phyloP scores from a whole-genome alignment of 2,888 invertebrate genomes.

The Glyphotaelius pellucidus region DNA sequence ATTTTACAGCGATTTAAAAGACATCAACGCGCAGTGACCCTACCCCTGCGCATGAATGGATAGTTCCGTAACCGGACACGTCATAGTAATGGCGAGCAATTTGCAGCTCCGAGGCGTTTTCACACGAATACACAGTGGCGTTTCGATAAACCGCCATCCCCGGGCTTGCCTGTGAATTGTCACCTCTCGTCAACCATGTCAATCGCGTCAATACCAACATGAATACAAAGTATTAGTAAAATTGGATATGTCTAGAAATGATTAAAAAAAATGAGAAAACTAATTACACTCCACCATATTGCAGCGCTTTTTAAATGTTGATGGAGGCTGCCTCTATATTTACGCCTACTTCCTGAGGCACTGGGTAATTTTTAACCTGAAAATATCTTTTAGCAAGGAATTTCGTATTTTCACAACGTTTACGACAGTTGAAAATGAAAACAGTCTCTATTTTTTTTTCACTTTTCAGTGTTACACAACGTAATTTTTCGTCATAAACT shows the following conservation, averaged over 20 bases:
- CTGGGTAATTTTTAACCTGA: no score
- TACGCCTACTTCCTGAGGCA: no score
- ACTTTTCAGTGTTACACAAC: no score
- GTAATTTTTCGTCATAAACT: no score
- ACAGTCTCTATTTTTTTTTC: no score
- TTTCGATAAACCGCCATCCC: background rate
- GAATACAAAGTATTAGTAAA: no score
- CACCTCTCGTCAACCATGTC: no score
- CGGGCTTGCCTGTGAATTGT: background rate
- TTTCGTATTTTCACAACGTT: no score
- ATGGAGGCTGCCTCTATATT: no score
- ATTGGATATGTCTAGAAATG: no score
- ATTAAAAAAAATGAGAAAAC: background rate
- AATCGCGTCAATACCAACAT: no score
- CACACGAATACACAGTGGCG: background rate
- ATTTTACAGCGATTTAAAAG: background rate
- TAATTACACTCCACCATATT: background rate
- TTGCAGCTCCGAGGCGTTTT: background rate
- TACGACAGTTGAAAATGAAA: no score
- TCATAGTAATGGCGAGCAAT: background rate
- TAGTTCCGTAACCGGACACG: background rate
- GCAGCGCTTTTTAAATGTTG: background rate
- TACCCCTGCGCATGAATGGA: slow-evolving; percentile 13
- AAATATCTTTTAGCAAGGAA: background rate
- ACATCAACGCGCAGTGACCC: slow-evolving; percentile 10